These are phyloP conservation scores for Drosophila ezoana DNA, from an alignment of 2,888 invertebrate species.

Conservation along the genomic window DNA sequence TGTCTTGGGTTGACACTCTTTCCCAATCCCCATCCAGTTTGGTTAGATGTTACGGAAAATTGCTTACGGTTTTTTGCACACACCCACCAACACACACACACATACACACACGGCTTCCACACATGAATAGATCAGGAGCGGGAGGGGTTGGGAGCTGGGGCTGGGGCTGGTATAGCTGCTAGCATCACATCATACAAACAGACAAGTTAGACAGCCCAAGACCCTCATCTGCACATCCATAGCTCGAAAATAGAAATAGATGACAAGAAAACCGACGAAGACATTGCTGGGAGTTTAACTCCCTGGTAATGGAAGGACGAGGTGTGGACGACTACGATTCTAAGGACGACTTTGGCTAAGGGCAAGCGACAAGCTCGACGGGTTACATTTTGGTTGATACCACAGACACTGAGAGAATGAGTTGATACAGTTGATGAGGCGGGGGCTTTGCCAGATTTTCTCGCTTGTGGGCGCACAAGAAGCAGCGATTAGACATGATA, in stretches of 20 bases:
- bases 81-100: constrained; percentile 44
- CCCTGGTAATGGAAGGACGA: constrained; percentile 24
- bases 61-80: constrained; percentile 79
- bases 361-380: constrained; percentile 74
- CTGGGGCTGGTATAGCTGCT: constrained; percentile 14
- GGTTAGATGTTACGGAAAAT: constrained; percentile 81
- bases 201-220: constrained; percentile 80
- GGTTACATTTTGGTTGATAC: constrained; percentile 52
- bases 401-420: constrained; percentile 47
- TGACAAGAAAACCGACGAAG: constrained; percentile 79
- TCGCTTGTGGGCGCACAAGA: neutral
- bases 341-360: constrained; percentile 75
- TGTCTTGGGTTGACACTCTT: constrained; percentile 49
- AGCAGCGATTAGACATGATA: constrained; percentile 6
- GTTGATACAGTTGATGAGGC: neutral
- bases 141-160: constrained; percentile 2
- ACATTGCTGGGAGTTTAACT: constrained; percentile 47
- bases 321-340: constrained; percentile 23
- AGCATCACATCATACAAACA: constrained; percentile 76
- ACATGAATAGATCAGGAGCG: constrained; percentile 61
- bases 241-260: constrained; percentile 77
- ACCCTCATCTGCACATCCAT: constrained; percentile 78
- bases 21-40: constrained; percentile 41
- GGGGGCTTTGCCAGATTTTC: neutral
- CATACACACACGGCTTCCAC: constrained; percentile 57